phyloP scores from a whole-genome alignment of 1,140 invertebrate genomes.

The Mactra quadrangularis region DNA sequence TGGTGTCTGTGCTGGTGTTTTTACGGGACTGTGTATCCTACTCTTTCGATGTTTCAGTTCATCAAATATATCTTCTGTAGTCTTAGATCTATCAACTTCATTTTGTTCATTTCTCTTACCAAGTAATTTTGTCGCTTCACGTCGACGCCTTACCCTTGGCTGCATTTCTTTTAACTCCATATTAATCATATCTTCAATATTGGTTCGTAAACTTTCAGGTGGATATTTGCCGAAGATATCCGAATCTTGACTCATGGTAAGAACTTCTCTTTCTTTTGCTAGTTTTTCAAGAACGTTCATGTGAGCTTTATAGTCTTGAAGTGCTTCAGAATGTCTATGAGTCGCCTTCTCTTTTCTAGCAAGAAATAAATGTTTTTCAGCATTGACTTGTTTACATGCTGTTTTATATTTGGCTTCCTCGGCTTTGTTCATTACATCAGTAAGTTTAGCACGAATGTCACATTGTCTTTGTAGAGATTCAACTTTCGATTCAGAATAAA shows the following conservation, averaged over 20 bases:
- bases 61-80: conserved; percentile 37
- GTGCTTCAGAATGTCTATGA: conserved; percentile 43
- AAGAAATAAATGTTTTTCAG: conserved; percentile 49
- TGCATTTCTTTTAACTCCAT: conserved; percentile 49
- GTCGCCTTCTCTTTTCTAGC: conserved; percentile 49
- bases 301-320: conserved; percentile 52
- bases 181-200: conserved; percentile 45
- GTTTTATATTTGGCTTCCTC: conserved; percentile 54
- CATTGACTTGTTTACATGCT: conserved; percentile 55
- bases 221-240: conserved; percentile 52
- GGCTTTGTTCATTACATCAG: conserved; percentile 59
- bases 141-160: conserved; percentile 16
- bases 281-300: conserved; percentile 52
- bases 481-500: conserved; percentile 58
- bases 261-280: conserved; percentile 50
- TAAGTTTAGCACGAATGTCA: conserved; percentile 25
- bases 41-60: conserved; percentile 46
- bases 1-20: not conserved
- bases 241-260: not conserved
- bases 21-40: conserved; percentile 15
- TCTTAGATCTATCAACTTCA: conserved; percentile 16
- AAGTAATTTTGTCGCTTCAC: conserved; percentile 45
- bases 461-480: conserved; percentile 56
- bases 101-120: conserved; percentile 13
- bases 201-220: conserved; percentile 41